These are phyloP conservation scores for Nannoperca australis DNA, from an alignment of 2,797 vertebrate genomes.

Conservation along the genomic window DNA sequence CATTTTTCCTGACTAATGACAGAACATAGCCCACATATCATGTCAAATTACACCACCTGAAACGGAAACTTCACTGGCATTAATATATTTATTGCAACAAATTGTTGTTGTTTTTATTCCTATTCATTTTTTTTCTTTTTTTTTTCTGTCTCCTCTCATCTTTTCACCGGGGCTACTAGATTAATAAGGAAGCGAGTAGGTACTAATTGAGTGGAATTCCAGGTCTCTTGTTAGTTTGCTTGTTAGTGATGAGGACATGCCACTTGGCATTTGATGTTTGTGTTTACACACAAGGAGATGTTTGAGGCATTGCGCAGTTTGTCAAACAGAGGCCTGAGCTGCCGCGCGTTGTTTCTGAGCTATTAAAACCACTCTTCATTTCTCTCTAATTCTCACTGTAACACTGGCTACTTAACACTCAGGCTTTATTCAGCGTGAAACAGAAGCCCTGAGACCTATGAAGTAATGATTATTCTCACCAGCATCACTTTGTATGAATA, in stretches of 20 bases:
- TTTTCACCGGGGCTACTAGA: constrained; percentile 77
- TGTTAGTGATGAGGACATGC: constrained; percentile 82
- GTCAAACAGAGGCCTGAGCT: constrained; percentile 70
- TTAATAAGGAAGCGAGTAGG: constrained; percentile 80
- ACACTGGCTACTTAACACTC: constrained; percentile 63
- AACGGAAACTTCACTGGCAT: constrained; percentile 80
- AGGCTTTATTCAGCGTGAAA: constrained; percentile 63
- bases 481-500: constrained; percentile 59
- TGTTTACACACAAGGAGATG: constrained; percentile 75
- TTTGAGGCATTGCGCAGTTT: constrained; percentile 76
- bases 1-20: constrained; percentile 88
- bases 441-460: constrained; percentile 52
- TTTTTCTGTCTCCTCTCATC: constrained; percentile 72
- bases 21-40: constrained; percentile 87
- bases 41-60: constrained; percentile 89
- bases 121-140: constrained; percentile 53
- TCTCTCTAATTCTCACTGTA: constrained; percentile 65
- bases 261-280: constrained; percentile 82
- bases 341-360: constrained; percentile 47
- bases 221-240: constrained; percentile 81
- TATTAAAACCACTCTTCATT: constrained; percentile 57
- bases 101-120: constrained; percentile 77
- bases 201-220: constrained; percentile 85
- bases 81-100: constrained; percentile 85
- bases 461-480: constrained; percentile 59